Base-by-base conservation (phyloP, 2,113 vertebrate species). In the Hypocryptadius cinnamomeus region DNA sequence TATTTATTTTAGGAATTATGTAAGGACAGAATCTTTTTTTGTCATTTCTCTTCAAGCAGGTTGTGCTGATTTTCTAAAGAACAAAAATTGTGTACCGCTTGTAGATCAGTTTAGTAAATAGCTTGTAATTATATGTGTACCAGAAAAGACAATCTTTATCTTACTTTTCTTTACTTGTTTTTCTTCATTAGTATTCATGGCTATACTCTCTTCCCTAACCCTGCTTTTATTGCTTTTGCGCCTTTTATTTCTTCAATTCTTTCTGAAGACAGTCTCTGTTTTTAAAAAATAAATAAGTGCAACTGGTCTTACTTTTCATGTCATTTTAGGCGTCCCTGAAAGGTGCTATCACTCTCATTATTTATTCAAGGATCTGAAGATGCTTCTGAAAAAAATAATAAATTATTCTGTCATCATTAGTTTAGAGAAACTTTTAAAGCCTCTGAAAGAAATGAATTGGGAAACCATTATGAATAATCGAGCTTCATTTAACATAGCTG, bases 291-390 rank as follows among this genome's bases (percentile, higher is more conserved):
- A 56, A 70, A 0, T 56, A 86, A 79, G 18, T 83, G 70, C 45
- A 74, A 61, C 69, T 82, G 23, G 18, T 89, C 31, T 86, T 40
- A 70, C 85, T 90, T 80, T 89, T 76, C 1, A 2, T 79, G 73
- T 85, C 8, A n/a, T 90, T 56, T 89, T 54, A 79, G 57, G 59
- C 85, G 65, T 65, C 66, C 16, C 27, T 85, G 54, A 89, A 85
- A 95, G 66, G 42, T 94, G 63, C 27, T 83, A 6, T 90, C 37
- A 10, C 37, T 78, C 47, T 88, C n/a, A 84, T 89, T 84, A 92
- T 90, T 95, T 94, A 90, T 95, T 95, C 80, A 96, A 87, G 37
- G 37, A 63, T 80, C 64, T 84, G 69, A 90, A 85, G 61, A 60
- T 25, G 42, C 18, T 89, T 81, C 51, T 74, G 79, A 95, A 92